These are phyloP conservation scores for Spongia lamella DNA, from an alignment of 37 sponge, comb jelly and placozoan genomes.

Conservation along the genomic window DNA sequence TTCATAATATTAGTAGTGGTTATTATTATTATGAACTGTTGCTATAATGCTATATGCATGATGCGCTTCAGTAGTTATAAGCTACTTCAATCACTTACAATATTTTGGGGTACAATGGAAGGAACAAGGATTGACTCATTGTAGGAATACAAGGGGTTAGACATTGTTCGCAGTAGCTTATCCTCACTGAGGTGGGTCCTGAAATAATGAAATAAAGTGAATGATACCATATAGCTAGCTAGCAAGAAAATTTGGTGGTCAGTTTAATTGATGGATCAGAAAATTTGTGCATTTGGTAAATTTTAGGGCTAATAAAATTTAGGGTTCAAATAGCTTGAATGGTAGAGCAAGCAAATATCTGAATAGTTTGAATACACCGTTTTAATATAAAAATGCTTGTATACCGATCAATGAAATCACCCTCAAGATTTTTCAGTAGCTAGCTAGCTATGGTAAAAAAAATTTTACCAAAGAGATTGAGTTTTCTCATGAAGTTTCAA, in stretches of 20 bases:
- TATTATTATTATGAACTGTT: too few relatives aligned
- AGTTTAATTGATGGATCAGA: too few relatives aligned
- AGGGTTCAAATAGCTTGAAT: too few relatives aligned
- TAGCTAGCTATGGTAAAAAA: too few relatives aligned
- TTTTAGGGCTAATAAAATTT: background rate
- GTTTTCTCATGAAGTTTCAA: conserved; percentile 52
- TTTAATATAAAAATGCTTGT: background rate
- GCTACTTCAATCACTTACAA: conserved; percentile 23
- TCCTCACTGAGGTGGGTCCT: conserved; percentile 49
- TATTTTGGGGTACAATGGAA: conserved; percentile 2
- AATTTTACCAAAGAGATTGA: conserved; percentile 57
- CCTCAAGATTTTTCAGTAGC: too few relatives aligned
- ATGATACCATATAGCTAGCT: too few relatives aligned
- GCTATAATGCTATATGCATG: too few relatives aligned
- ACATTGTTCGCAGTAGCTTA: conserved; percentile 4
- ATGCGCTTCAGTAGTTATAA: too few relatives aligned
- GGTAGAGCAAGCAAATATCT: too few relatives aligned
- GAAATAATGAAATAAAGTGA: background rate
- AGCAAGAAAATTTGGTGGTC: too few relatives aligned
- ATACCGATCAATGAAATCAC: background rate
- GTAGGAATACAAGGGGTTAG: conserved; percentile 64
- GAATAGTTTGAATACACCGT: background rate
- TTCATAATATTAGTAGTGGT: too few relatives aligned
- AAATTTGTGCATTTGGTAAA: too few relatives aligned
- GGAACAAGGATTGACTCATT: conserved; percentile 34